Evolutionary conservation across 2,797 vertebrate species (phyloP).

Genomic region (Clarias platycephalus): DNA sequence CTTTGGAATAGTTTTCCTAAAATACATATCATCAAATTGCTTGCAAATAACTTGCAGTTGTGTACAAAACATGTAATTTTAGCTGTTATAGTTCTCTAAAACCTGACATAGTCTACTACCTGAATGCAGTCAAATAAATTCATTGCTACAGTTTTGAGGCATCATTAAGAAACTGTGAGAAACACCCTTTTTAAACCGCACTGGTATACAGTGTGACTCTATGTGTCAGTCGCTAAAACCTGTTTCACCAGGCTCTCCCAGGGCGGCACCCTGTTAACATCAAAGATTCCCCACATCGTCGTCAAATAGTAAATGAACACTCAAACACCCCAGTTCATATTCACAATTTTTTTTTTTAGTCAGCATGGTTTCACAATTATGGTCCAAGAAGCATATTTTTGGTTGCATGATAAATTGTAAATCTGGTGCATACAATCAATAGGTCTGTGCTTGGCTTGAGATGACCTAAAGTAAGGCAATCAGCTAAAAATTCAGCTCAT

Average conservation of each 20-base stretch:
- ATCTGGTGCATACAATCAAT: too few relatives aligned
- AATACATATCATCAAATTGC: neutral
- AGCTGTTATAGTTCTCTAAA: neutral
- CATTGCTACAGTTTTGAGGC: neutral
- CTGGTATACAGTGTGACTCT: neutral
- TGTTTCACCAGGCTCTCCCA: neutral
- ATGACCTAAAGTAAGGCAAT: too few relatives aligned
- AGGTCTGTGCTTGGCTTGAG: too few relatives aligned
- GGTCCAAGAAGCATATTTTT: neutral
- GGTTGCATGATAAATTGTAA: neutral
- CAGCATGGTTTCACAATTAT: neutral
- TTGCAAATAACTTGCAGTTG: neutral
- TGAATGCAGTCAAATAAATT: neutral
- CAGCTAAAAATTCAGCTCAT: too few relatives aligned
- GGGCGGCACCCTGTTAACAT: neutral
- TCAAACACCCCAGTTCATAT: neutral
- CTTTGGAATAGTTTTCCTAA: neutral
- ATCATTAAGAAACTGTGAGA: neutral
- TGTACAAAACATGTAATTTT: too few relatives aligned
- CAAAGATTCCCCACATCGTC: neutral
- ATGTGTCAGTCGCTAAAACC: neutral
- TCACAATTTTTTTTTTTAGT: neutral
- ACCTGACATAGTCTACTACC: neutral
- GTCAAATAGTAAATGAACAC: neutral
- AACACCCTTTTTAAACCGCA: neutral